Percentiles rank a stretch among this genome's conserved stretches.
Conservation (phyloP, 2,113 vertebrate species). For the Pagrus major region DNA sequence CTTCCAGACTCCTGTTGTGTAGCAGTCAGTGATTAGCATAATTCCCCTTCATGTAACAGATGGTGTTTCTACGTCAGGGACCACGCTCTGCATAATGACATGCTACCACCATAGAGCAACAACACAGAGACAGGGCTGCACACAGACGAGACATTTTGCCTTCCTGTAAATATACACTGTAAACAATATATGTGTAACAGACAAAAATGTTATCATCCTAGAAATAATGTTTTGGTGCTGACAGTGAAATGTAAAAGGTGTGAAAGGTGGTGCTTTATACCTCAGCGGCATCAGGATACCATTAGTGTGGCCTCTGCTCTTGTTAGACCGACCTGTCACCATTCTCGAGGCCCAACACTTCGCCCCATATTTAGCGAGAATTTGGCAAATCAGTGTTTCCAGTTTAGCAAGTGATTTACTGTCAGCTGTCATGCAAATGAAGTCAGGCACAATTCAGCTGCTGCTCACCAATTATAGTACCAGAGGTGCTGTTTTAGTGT, state of each 20-base stretch:
- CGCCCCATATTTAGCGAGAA: constrained; percentile 41
- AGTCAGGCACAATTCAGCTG: constrained; percentile 44
- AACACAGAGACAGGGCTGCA: neutral
- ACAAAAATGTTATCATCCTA: neutral
- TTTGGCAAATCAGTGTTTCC: constrained; percentile 43
- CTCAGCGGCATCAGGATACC: neutral
- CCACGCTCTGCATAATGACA: constrained; percentile 25
- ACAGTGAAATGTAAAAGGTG: neutral
- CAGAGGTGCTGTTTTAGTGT: constrained; percentile 38
- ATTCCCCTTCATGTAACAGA: constrained; percentile 67
- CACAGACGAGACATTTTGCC: neutral
- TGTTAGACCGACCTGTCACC: constrained; percentile 25
- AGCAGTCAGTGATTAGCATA: constrained; percentile 60
- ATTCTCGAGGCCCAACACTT: constrained; percentile 13
- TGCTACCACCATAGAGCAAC: neutral
- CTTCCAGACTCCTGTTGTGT: constrained; percentile 47
- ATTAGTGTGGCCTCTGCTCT: constrained; percentile 11
- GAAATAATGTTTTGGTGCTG: neutral
- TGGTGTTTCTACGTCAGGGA: constrained; percentile 58
- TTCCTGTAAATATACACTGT: neutral
- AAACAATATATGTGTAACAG: neutral
- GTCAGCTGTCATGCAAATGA: constrained; percentile 57
- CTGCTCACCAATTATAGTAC: constrained; percentile 31
- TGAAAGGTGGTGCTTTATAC: constrained; percentile 1
- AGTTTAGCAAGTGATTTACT: constrained; percentile 57